Conservation (phyloP, 2,113 vertebrate genomes). For the Larimichthys polyactis region DNA sequence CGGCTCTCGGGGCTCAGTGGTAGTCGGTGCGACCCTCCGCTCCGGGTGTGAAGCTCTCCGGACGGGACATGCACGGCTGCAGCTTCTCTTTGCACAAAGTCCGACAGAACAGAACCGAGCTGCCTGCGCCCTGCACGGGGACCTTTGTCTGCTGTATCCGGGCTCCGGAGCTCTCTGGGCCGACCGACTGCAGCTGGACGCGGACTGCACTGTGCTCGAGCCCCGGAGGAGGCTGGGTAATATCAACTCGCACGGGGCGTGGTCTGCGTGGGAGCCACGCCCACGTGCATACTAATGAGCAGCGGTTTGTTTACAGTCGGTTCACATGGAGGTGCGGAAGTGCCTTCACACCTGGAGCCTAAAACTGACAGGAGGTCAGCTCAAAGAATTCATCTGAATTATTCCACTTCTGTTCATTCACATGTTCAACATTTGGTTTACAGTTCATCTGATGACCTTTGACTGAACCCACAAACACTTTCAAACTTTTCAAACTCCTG, state of each 20-base stretch:
- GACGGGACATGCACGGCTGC: constrained; percentile 30
- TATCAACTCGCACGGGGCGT: constrained; percentile 83
- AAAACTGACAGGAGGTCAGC: constrained; percentile 13
- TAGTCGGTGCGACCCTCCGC: constrained; percentile 26
- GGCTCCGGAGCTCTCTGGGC: not conserved
- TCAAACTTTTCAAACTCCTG: too few relatives aligned
- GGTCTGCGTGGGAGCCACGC: rapidly evolving
- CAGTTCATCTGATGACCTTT: too few relatives aligned
- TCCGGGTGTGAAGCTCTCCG: not conserved
- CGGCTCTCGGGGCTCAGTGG: constrained; percentile 14
- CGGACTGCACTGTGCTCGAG: constrained; percentile 32
- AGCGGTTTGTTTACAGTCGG: constrained; percentile 48
- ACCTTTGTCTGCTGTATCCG: constrained; percentile 40
- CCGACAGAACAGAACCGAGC: not conserved
- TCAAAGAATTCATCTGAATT: too few relatives aligned
- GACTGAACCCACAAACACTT: too few relatives aligned
- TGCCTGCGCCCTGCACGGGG: not conserved
- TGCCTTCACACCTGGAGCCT: constrained; percentile 30
- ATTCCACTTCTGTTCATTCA: too few relatives aligned
- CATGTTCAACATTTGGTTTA: too few relatives aligned
- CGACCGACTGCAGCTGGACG: not conserved
- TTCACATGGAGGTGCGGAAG: constrained; percentile 53
- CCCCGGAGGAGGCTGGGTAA: constrained; percentile 79
- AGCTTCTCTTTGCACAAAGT: not conserved
- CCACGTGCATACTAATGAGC: constrained; percentile 20